Conservation (phyloP, 2,888 invertebrate species). For the Eupeodes latifasciatus region DNA sequence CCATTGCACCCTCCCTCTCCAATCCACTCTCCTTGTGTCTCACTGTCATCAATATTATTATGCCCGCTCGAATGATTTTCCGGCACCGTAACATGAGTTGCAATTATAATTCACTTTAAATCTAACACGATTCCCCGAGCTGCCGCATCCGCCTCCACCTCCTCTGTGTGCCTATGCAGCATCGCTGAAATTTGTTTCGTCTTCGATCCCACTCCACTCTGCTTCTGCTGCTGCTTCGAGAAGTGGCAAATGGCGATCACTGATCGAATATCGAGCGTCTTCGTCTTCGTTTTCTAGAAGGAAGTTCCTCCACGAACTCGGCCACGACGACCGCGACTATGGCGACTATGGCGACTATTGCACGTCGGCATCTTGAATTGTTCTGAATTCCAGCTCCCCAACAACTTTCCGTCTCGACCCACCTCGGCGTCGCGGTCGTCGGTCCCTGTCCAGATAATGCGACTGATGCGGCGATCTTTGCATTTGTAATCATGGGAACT, state of each 20-base stretch:
- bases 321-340: conserved; percentile 10
- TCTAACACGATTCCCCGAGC: conserved; percentile 67
- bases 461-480: conserved; percentile 37
- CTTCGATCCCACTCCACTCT: conserved; percentile 5
- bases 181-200: conserved; percentile 47
- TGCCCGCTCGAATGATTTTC: conserved; percentile 69
- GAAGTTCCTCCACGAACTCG: conserved; percentile 40
- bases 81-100: conserved; percentile 76
- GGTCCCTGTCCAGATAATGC: not conserved
- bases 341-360: conserved; percentile 3
- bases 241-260: conserved; percentile 57
- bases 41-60: conserved; percentile 73
- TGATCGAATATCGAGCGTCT: conserved; percentile 71
- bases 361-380: conserved; percentile 61
- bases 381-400: conserved; percentile 60
- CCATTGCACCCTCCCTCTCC: conserved; percentile 46
- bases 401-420: not conserved
- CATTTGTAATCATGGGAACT: conserved; percentile 75
- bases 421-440: too few species aligned
- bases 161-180: not conserved
- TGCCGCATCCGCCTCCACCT: conserved; percentile 48
- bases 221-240: not conserved
- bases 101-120: conserved; percentile 76
- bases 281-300: conserved; percentile 38
- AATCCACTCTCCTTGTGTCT: conserved; percentile 56